phyloP scores from a whole-genome alignment of 2,888 invertebrate genomes.

The Gymnoscelis rufifasciata region DNA sequence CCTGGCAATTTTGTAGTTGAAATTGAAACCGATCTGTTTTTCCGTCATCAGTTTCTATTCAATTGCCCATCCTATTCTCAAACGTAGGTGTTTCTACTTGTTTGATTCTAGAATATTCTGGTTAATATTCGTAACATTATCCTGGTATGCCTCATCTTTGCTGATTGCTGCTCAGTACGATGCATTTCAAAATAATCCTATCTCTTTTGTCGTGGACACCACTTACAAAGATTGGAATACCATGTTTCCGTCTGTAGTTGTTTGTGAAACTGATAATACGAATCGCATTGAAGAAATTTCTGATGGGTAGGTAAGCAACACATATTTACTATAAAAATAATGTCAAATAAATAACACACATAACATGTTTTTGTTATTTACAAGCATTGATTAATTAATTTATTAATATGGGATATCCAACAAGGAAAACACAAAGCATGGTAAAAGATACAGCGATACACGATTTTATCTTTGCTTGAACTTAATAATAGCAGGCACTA shows the following conservation, averaged over 20 bases:
- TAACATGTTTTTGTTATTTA: too few relatives aligned
- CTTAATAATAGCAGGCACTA: too few relatives aligned
- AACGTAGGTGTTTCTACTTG: slow-evolving; percentile 7
- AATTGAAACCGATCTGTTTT: slow-evolving; percentile 14
- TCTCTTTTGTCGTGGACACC: slow-evolving; percentile 88
- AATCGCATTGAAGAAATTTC: slow-evolving; percentile 82
- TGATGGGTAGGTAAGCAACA: slow-evolving; percentile 70
- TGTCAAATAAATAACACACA: too few relatives aligned
- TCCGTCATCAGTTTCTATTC: slow-evolving; percentile 9
- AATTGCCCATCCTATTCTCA: slow-evolving; percentile 5
- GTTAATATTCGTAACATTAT: slow-evolving; percentile 78
- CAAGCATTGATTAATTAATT: too few relatives aligned
- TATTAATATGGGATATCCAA: too few relatives aligned
- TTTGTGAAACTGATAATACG: slow-evolving; percentile 86
- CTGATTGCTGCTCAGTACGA: slow-evolving; percentile 80
- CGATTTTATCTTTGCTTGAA: too few relatives aligned
- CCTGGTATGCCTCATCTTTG: slow-evolving; percentile 80
- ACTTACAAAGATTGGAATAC: slow-evolving; percentile 87
- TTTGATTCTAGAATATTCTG: slow-evolving; percentile 79
- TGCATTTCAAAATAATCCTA: slow-evolving; percentile 84
- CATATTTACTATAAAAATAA: neutral
- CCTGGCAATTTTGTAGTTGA: slow-evolving; percentile 12
- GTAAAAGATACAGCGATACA: too few relatives aligned
- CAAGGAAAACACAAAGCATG: too few relatives aligned
- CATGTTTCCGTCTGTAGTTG: slow-evolving; percentile 83